These are phyloP conservation scores for Drosophila carrolli DNA, from an alignment of 1,140 invertebrate species.

Conservation along the genomic window DNA sequence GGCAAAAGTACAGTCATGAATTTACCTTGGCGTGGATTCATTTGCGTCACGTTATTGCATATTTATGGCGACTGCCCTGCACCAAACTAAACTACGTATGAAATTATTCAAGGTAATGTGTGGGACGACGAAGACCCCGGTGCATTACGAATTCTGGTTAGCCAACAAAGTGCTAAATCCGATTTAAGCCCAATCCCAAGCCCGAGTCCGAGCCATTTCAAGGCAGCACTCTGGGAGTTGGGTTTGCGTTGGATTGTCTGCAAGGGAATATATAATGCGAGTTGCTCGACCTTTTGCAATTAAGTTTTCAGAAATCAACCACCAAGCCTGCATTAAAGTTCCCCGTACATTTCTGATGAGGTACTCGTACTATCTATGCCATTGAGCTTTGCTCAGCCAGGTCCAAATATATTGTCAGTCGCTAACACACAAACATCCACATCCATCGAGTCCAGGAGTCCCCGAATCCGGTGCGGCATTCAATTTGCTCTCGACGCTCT, in stretches of 20 bases:
- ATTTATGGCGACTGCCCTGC: slow-evolving; percentile 45
- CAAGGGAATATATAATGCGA: slow-evolving; percentile 58
- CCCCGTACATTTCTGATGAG: slow-evolving; percentile 43
- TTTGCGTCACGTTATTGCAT: slow-evolving; percentile 61
- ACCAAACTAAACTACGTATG: slow-evolving; percentile 28
- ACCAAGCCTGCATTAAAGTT: slow-evolving; percentile 41
- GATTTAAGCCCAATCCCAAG: slow-evolving; percentile 58
- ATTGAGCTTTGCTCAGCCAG: slow-evolving; percentile 3
- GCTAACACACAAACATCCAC: slow-evolving; percentile 10
- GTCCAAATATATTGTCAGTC: slow-evolving; percentile 14
- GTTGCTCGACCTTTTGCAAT: slow-evolving; percentile 53
- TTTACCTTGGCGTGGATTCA: slow-evolving; percentile 32
- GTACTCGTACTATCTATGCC: slow-evolving; percentile 8
- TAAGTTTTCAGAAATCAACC: slow-evolving; percentile 54
- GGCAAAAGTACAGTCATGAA: slow-evolving; percentile 27
- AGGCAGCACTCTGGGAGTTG: slow-evolving; percentile 3
- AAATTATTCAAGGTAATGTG: slow-evolving; percentile 71
- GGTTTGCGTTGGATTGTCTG: slow-evolving; percentile 6
- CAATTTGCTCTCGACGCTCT: slow-evolving; percentile 36
- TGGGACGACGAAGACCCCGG: slow-evolving; percentile 18
- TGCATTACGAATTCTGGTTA: slow-evolving; percentile 56
- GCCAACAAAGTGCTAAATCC: slow-evolving; percentile 74
- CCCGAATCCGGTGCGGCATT: slow-evolving; percentile 25
- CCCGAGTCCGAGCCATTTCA: slow-evolving; percentile 11
- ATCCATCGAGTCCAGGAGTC: background rate